These are phyloP conservation scores for Polypedilum pembai DNA, from an alignment of 1,140 invertebrate genomes.

Conservation along the genomic window DNA sequence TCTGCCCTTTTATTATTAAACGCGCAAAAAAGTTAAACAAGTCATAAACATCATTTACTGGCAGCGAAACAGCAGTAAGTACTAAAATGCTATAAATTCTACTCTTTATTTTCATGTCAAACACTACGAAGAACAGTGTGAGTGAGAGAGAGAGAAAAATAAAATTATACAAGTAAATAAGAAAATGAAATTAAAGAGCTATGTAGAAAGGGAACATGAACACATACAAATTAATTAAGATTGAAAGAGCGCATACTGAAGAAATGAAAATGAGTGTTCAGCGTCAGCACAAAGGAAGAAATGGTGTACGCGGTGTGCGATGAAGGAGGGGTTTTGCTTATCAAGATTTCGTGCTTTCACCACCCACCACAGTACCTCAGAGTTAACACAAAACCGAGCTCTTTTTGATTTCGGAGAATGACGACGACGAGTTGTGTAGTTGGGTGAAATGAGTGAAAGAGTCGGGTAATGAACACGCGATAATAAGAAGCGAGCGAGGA, in stretches of 20 bases:
- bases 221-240: slow-evolving; percentile 31
- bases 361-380: neutral
- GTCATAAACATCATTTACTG: too few species aligned
- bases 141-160: neutral
- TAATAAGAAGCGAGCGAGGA: neutral
- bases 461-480: neutral
- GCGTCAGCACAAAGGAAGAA: neutral
- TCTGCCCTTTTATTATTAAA: too few species aligned
- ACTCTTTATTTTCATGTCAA: too few species aligned
- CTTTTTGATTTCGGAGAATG: neutral
- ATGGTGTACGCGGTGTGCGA: neutral
- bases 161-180: neutral
- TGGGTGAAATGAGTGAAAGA: neutral
- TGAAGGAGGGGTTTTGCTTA: neutral
- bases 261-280: slow-evolving; percentile 18
- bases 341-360: neutral
- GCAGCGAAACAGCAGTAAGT: too few species aligned
- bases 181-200: neutral
- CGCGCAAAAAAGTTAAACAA: too few species aligned
- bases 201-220: slow-evolving; percentile 15
- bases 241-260: slow-evolving; percentile 25
- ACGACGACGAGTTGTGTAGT: neutral
- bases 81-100: too few species aligned
- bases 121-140: neutral
- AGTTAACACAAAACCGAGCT: neutral